These are phyloP conservation scores for Watersipora subatra DNA, from an alignment of 1,140 invertebrate species.

Conservation along the genomic window DNA sequence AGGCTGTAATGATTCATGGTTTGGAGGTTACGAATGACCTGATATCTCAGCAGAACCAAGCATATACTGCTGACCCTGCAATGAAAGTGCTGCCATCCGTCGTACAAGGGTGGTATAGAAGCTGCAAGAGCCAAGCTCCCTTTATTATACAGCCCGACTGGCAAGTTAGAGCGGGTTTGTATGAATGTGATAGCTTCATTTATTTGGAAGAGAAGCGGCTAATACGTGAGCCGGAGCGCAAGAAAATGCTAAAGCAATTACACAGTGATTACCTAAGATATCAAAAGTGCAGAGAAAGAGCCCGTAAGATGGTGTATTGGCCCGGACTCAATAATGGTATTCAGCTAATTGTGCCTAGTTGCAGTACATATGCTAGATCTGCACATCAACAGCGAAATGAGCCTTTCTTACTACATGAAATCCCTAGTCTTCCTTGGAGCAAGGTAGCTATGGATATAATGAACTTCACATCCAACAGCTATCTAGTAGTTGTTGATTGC, in stretches of 20 bases:
- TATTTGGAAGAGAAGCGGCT: neutral
- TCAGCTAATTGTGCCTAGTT: neutral
- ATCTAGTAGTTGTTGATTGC: slow-evolving; percentile 14
- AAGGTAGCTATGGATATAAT: slow-evolving; percentile 11
- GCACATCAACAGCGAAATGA: neutral
- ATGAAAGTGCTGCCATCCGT: neutral
- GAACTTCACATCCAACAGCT: slow-evolving; percentile 6
- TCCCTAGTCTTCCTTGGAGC: slow-evolving; percentile 6
- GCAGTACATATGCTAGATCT: neutral
- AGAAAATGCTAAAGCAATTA: neutral
- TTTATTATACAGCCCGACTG: neutral
- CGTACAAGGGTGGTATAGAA: neutral
- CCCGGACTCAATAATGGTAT: neutral
- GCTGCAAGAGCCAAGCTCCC: neutral
- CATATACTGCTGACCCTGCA: neutral
- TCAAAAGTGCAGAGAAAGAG: neutral
- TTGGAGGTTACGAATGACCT: neutral
- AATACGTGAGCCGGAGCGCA: neutral
- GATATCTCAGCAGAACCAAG: neutral
- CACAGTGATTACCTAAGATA: neutral
- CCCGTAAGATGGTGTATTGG: neutral
- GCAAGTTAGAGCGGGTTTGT: neutral
- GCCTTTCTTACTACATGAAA: neutral
- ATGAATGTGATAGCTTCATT: neutral
- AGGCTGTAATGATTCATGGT: neutral